Conservation (phyloP, 2,888 invertebrate species). For the Ryuthela nishihirai region DNA sequence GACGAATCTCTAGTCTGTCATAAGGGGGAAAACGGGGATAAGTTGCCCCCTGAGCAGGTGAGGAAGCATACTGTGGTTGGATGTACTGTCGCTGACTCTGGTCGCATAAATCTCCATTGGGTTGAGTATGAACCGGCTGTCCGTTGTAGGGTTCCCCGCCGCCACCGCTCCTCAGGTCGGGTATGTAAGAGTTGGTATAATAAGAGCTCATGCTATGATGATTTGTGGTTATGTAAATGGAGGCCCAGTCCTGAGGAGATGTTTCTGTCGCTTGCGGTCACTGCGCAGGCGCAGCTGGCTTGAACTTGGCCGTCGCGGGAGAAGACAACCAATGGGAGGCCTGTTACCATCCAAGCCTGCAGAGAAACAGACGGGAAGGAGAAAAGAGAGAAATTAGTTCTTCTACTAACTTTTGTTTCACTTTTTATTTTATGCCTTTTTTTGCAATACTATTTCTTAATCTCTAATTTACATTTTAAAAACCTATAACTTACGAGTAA, state of each 20-base stretch:
- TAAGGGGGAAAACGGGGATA: slow-evolving; percentile 92
- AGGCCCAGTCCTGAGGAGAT: slow-evolving; percentile 37
- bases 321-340: slow-evolving; percentile 19
- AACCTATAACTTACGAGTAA: too few species aligned
- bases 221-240: slow-evolving; percentile 36
- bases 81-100: slow-evolving; percentile 58
- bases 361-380: slow-evolving; percentile 4
- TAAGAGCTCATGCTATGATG: slow-evolving; percentile 72
- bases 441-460: too few species aligned
- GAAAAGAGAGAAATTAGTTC: too few species aligned
- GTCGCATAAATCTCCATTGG: slow-evolving; percentile 53
- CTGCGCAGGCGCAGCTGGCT: slow-evolving; percentile 34
- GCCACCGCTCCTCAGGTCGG: slow-evolving; percentile 74
- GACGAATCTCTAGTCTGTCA: slow-evolving; percentile 74
- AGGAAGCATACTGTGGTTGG: slow-evolving; percentile 50
- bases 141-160: slow-evolving; percentile 81
- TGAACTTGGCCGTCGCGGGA: slow-evolving; percentile 27
- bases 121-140: slow-evolving; percentile 68
- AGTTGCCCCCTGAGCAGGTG: slow-evolving; percentile 64
- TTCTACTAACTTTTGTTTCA: too few species aligned
- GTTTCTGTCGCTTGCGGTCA: slow-evolving; percentile 36
- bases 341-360: slow-evolving; percentile 27
- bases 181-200: slow-evolving; percentile 91
- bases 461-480: too few species aligned
- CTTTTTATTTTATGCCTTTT: too few species aligned